A percentile compares a stretch with the other conserved stretches of the same genome.
phyloP scores from a whole-genome alignment of 2,888 invertebrate species.

The Athetis lepigone region DNA sequence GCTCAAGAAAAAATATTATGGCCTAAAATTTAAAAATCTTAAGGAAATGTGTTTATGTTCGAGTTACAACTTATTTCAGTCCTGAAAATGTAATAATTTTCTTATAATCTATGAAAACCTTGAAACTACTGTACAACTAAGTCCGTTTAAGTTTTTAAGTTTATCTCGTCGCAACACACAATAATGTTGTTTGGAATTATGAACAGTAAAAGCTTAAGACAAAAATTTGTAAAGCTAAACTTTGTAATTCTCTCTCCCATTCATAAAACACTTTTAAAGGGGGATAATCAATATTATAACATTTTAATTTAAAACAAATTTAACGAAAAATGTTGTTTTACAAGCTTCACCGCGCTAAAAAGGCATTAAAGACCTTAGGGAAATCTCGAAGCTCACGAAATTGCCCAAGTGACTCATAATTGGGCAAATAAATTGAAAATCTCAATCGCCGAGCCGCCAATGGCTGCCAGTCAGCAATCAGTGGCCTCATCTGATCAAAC shows the following conservation, averaged over 20 bases:
- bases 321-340: background rate
- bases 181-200: too few species aligned
- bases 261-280: background rate
- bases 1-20: background rate
- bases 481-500: conserved; percentile 31
- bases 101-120: background rate
- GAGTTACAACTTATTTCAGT: background rate
- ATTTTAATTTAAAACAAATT: too few species aligned
- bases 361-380: background rate
- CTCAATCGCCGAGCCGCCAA: conserved; percentile 4
- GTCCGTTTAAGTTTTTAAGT: background rate
- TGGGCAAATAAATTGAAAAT: conserved; percentile 20
- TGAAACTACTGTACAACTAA: background rate
- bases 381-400: background rate
- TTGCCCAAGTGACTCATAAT: background rate
- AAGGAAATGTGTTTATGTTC: background rate
- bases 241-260: background rate
- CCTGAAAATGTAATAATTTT: background rate
- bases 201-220: too few species aligned
- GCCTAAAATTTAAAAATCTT: background rate
- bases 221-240: too few species aligned
- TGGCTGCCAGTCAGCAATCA: conserved; percentile 28
- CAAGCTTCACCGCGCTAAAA: background rate
- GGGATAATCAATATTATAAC: background rate
- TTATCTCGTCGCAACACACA: too few species aligned